Evolutionary conservation across 2,797 vertebrate species (phyloP).

Genomic region (Sebastes wilsoni): DNA sequence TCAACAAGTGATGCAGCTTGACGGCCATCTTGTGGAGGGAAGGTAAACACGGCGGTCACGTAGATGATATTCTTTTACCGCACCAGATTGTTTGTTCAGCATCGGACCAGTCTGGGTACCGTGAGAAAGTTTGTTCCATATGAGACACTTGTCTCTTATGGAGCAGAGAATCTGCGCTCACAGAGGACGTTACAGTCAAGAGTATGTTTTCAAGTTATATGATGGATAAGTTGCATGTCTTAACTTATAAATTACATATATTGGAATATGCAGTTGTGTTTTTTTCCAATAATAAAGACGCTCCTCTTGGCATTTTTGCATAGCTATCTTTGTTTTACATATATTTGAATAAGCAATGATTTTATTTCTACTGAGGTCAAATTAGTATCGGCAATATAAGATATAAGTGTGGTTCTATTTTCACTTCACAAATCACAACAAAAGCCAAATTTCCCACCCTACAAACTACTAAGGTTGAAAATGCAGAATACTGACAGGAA

Average conservation of each 20-base stretch:
- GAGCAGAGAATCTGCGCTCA: not conserved
- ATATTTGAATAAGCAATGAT: not conserved
- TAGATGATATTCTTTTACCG: conserved; percentile 58
- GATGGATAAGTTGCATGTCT: not conserved
- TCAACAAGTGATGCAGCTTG: not conserved
- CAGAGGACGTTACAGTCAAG: not conserved
- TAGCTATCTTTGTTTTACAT: not conserved
- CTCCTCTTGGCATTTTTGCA: not conserved
- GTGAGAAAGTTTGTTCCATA: conserved; percentile 58
- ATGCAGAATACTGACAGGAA: not conserved
- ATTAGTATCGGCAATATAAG: not conserved
- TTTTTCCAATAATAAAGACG: not conserved
- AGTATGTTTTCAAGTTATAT: not conserved
- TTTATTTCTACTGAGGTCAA: not conserved
- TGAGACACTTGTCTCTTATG: not conserved
- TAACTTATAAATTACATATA: not conserved
- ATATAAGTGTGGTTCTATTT: not conserved
- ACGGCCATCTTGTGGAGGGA: conserved; percentile 7
- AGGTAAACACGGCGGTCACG: conserved; percentile 51
- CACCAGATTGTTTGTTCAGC: conserved; percentile 74
- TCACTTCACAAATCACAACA: not conserved
- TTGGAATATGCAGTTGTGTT: not conserved
- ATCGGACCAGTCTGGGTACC: conserved; percentile 42
- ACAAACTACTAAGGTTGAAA: not conserved
- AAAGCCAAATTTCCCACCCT: not conserved